Evolutionary conservation across 2,797 vertebrate species (phyloP).

Genomic region (Picus viridis): DNA sequence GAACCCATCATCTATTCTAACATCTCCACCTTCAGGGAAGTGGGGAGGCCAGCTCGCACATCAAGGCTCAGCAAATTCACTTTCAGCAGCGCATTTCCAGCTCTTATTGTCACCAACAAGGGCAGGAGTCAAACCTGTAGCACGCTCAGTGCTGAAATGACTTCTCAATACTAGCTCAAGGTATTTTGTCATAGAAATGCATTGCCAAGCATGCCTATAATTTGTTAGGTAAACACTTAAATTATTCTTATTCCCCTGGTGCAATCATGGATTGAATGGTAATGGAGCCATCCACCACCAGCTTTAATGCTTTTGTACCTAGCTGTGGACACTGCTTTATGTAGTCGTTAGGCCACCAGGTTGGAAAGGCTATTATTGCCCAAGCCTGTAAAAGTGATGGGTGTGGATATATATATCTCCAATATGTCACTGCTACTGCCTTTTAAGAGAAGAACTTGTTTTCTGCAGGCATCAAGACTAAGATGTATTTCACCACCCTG

Average conservation of each 20-base stretch:
- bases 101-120: not conserved
- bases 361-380: not conserved
- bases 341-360: not conserved
- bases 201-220: not conserved
- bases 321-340: not conserved
- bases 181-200: not conserved
- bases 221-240: not conserved
- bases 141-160: fast-evolving
- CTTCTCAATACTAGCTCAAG: not conserved
- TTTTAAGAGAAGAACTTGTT: conserved; percentile 20
- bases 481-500: conserved; percentile 19
- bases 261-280: not conserved
- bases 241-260: not conserved
- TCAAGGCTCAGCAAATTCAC: not conserved
- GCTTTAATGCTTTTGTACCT: not conserved
- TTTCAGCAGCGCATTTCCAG: not conserved
- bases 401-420: not conserved
- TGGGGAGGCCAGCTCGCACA: not conserved
- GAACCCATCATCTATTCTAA: conserved; percentile 34
- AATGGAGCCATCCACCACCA: not conserved
- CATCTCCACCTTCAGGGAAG: conserved; percentile 11
- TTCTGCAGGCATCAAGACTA: conserved; percentile 7
- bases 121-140: conserved; percentile 18
- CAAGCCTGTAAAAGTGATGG: not conserved
- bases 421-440: not conserved